Evolutionary conservation across 1,140 invertebrate species (phyloP), one percentile per base, ranked within the genome.

Genomic region (Phthorimaea operculella): DNA sequence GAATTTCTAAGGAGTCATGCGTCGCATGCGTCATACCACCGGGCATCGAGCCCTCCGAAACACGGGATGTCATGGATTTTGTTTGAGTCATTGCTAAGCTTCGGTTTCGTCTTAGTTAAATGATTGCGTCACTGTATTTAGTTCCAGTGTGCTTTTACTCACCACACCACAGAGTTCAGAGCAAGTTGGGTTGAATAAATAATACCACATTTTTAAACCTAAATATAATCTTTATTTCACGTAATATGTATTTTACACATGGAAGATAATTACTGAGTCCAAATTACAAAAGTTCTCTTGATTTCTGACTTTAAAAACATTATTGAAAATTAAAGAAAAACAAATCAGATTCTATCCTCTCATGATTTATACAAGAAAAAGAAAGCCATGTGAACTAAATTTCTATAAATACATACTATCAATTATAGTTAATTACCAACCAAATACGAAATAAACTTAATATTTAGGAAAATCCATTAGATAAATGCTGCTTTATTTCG

Each of bases 341-440:
- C 57, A 65, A 79, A 70, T 68, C 58, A 82, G 79, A 82, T 82
- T 79, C 76, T 60, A 72, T 71, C 75, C 74, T 79, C 75, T 72
- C 51, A 60, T 59, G 51, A 66, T 66, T 59, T n/a, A 52, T 16
- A n/a, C 1, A 42, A 42, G 3, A 55, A 57, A 60, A 62, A 54
- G 63, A 60, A 64, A 67, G 59, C 58, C 47, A 39, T 44, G 15
- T 56, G 34, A 44, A 54, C 28, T 59, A 39, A 16, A 49, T 16
- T 56, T 50, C 18, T 33, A 11, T 50, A 11, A 50, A 50, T 50
- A 50, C 48, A 50, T 50, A 48, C 16, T 28, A 15, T 16, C 45
- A 39, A 39, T 28, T 42, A 42, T 42, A 48, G 48, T 50, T 50
- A 50, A 47, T 47, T 50, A 28, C 48, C 21, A 28, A 16, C 33